Evolutionary conservation across 2,888 invertebrate genomes (phyloP), one percentile per base, ranked within the genome.

Genomic region (Piscicola geometra): DNA sequence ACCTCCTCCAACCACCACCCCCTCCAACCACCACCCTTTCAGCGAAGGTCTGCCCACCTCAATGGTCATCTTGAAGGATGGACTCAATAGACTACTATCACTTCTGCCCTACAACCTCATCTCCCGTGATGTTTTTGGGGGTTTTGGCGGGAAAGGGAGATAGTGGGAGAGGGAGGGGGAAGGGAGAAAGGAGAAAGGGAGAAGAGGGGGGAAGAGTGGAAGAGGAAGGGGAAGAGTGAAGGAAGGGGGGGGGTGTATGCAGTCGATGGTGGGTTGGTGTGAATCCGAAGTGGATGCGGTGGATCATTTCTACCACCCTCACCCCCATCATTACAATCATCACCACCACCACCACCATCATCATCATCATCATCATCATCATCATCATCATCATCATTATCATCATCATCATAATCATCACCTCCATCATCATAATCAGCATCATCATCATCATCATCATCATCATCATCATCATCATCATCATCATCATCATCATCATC

Each of bases 21-120:
- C n/a, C n/a, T n/a, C n/a, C n/a, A n/a, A n/a, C n/a, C 41, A 41
- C 41, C 41, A 41, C 41, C 5, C 41, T 76, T 80, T 3, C 78
- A 86, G 86, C 86, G 86, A 87, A 78, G 85, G 84, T 3, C 80
- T 86, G 66, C 83, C 85, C 21, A 83, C 84, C 50, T 80, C 85
- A 82, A 93, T 94, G 0, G 91, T 92, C 52, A 95, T 97, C 83
- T 89, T 98, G 30, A 94, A 93, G 85, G 96, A 99, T 84, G 98
- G 97, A 1, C 88, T 98, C 56, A 93, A 94, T 85, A 90, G 96
- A 78, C 88, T 99, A 69, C 93, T 97, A 84, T 97, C 97, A 84
- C 87, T 99, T 78, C 94, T 98, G 47, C 98, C 99, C 0, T 99
- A 99, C 85, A 97, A 98, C 81, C 92, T 99, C 35, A 93, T 99